Base-by-base conservation (phyloP, 2,888 invertebrate genomes). In the Netelia melanura region DNA sequence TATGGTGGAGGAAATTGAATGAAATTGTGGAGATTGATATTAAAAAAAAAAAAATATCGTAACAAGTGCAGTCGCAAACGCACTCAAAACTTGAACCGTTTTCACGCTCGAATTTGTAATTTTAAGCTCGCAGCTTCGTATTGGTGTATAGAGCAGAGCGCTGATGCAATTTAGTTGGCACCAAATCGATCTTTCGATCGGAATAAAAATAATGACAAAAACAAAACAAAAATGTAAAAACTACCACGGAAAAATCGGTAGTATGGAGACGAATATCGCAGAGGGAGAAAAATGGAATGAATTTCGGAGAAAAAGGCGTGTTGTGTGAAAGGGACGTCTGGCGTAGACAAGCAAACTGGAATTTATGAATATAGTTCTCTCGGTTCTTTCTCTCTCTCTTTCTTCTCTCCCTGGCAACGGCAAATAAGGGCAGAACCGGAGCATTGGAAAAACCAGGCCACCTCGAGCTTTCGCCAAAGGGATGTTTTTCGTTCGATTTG, bases 311-410 rank as follows among this genome's bases (percentile, higher is more conserved):
- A 62, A 62, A 56, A 52, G 62, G 58, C 58, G 58, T 38, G 56
- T 30, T 54, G 56, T 56, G 58, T 56, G 64, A 72, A 81, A 76
- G 77, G 74, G 76, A 81, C 84, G 86, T 85, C 87, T 87, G 86
- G 83, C 81, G 86, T 84, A 87, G 88, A 88, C 89, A 87, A 90
- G 88, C 85, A 88, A 90, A 89, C 89, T 88, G 88, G 87, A 86
- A 90, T 90, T 90, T 90, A 90, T 88, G 88, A 87, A 81, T 75
- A 79, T 81, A 81, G 74, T 84, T 84, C 30, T 30, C 30, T 30
- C 75, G 65, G 61, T 44, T 74, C 48, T 61, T 23, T 70, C 70
- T 84, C 56, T 30, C 65, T 84, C 56, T 74, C 48, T 58, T 23
- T 84, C 56, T 30, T 84, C 56, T 30, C 65, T 84, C 56, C 72